Evolutionary conservation across 2,113 vertebrate genomes (phyloP).

Genomic region (Phycodurus eques): DNA sequence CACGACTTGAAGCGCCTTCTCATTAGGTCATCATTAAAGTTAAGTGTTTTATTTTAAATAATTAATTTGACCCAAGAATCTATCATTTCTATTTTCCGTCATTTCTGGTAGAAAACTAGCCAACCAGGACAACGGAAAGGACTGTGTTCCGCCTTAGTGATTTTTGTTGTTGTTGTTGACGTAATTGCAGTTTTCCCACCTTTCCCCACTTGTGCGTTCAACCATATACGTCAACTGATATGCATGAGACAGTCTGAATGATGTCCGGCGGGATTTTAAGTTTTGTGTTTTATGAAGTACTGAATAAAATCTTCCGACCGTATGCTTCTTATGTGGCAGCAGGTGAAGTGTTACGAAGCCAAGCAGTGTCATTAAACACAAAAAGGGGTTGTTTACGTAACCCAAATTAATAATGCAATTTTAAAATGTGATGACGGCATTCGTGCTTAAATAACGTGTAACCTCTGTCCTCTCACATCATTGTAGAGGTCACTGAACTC

Average conservation of each 20-base stretch:
- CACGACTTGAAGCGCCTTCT: too few relatives aligned
- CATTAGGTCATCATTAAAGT: too few relatives aligned
- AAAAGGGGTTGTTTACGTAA: background rate
- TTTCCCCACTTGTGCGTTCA: background rate
- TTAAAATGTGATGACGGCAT: background rate
- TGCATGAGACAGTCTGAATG: background rate
- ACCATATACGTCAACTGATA: background rate
- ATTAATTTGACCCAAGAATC: too few relatives aligned
- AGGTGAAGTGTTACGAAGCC: background rate
- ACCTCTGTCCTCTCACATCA: slow-evolving; percentile 76
- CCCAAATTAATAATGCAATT: background rate
- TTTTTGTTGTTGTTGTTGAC: too few relatives aligned
- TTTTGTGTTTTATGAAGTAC: background rate
- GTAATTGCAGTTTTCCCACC: too few relatives aligned
- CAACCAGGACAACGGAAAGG: too few relatives aligned
- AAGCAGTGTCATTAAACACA: background rate
- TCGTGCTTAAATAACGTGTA: background rate
- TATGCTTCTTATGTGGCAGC: background rate
- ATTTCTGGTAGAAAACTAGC: too few relatives aligned
- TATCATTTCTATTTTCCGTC: too few relatives aligned
- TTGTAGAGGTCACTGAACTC: slow-evolving; percentile 99
- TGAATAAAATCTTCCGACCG: background rate
- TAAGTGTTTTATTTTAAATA: too few relatives aligned
- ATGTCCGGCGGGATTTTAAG: background rate
- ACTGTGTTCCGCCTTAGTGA: too few relatives aligned